Base-by-base conservation (phyloP, 2,797 vertebrate species). In the Setipinna tenuifilis region DNA sequence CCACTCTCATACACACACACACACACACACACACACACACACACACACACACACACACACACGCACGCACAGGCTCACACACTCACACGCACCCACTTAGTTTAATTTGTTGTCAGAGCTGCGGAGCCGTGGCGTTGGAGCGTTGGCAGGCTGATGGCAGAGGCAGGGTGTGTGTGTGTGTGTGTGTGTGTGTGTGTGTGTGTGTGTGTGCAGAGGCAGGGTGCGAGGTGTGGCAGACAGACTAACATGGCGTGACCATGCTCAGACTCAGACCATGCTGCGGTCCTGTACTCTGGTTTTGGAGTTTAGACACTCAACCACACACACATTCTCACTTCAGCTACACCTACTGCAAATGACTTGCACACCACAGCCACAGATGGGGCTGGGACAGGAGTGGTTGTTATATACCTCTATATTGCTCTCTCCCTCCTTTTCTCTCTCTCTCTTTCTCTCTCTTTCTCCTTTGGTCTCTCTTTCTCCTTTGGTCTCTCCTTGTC, bases 91-190 rank as follows among this genome's bases (percentile, higher is more conserved):
- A 65, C 58, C 65, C 44, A 65, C 46, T 83, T 50, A 81, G 78
- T 21, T 83, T 68, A 84, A 81, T 84, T 75, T 81, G 44, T 68
- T 82, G 25, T 65, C 25, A 83, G 68, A 75, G 82, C 87, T 44
- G 83, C 9, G 71, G 68, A 19, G 19, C 59, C 54, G 16, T 17
- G 48, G 48, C 75, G 68, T 31, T 59, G 46, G 10, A 54, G 50
- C 50, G 59, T 81, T 68, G 82, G 54, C 57, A 82, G 25, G 35
- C 82, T 83, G 83, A 83, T 87, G 58, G 81, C 84, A 61, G 83
- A 58, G 59, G 54, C 83, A 86, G 81, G 62, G 46, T 21, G 17
- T 75, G 46, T 41, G 46, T 21, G 17, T 75, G 46, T 41, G 46
- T 21, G 17, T 75, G 46, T 41, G 46, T 21, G 17, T 75, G 46